These are phyloP conservation scores for Musca vetustissima DNA, from an alignment of 1,140 invertebrate genomes.

Conservation along the genomic window DNA sequence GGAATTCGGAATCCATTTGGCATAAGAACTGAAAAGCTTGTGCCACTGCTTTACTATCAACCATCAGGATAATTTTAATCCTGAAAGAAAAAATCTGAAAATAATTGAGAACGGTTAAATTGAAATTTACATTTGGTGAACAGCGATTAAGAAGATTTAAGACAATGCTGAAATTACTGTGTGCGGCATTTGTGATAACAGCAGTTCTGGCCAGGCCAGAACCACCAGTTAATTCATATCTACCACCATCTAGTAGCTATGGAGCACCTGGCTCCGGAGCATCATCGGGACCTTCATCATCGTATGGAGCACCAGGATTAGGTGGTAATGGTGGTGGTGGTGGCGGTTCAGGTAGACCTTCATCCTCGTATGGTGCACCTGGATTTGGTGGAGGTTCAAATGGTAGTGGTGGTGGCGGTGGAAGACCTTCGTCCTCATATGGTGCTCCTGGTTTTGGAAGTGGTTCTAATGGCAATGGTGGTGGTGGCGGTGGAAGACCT, in stretches of 20 bases:
- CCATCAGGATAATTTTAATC: slow-evolving; percentile 14
- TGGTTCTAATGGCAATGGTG: slow-evolving; percentile 43
- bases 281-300: slow-evolving; percentile 27
- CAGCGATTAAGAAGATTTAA: too few species aligned
- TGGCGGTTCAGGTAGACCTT: slow-evolving; percentile 53
- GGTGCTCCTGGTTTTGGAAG: slow-evolving; percentile 45
- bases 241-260: slow-evolving; percentile 59
- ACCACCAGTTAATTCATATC: slow-evolving; percentile 70
- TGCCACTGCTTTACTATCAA: too few species aligned
- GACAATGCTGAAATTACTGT: slow-evolving; percentile 16
- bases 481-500: slow-evolving; percentile 49
- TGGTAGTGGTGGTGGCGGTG: slow-evolving; percentile 38
- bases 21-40: too few species aligned
- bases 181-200: slow-evolving; percentile 52
- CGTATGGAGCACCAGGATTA: slow-evolving; percentile 59
- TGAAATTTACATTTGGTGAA: too few species aligned
- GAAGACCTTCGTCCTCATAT: slow-evolving; percentile 34
- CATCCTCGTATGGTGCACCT: slow-evolving; percentile 67
- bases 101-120: too few species aligned
- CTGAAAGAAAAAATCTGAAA: too few species aligned
- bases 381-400: slow-evolving; percentile 34
- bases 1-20: too few species aligned
- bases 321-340: slow-evolving; percentile 32
- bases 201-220: slow-evolving; percentile 60
- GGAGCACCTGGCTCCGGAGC: slow-evolving; percentile 18